A percentile compares a stretch with the other conserved stretches of the same genome.
These are phyloP conservation scores for Penelope pileata DNA, from an alignment of 2,113 vertebrate genomes.

Conservation along the genomic window DNA sequence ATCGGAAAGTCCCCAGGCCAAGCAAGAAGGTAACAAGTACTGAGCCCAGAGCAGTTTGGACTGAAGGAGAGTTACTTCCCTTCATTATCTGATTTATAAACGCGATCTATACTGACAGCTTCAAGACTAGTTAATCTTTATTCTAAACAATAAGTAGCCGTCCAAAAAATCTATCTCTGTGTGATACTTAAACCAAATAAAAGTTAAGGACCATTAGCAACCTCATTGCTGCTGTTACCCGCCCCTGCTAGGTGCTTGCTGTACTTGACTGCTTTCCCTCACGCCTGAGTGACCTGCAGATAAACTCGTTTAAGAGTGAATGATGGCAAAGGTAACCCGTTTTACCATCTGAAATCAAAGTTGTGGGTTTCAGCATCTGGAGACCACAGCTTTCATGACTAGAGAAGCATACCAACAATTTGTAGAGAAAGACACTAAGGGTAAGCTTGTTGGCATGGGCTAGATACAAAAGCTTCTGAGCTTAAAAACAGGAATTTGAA, in stretches of 20 bases:
- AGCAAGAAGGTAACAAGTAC: background rate
- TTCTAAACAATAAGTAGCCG: background rate
- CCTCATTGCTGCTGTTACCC: background rate
- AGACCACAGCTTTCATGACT: background rate
- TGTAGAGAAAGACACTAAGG: background rate
- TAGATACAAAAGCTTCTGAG: background rate
- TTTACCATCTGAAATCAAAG: background rate
- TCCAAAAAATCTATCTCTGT: background rate
- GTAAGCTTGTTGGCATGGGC: background rate
- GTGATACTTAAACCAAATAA: background rate
- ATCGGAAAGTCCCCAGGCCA: background rate
- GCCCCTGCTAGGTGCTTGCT: background rate
- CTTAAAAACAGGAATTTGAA: background rate
- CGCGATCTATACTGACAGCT: rapidly evolving
- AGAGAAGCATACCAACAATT: background rate
- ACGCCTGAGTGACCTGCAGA: background rate
- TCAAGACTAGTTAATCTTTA: background rate
- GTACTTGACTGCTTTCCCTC: background rate
- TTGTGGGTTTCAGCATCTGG: background rate
- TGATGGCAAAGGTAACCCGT: background rate
- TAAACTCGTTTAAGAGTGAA: background rate
- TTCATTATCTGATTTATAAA: background rate
- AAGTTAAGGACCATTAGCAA: background rate
- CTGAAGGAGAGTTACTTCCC: background rate
- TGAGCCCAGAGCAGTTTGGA: background rate